phyloP scores from a whole-genome alignment of 2,888 invertebrate genomes.

The Protophormia terraenovae region DNA sequence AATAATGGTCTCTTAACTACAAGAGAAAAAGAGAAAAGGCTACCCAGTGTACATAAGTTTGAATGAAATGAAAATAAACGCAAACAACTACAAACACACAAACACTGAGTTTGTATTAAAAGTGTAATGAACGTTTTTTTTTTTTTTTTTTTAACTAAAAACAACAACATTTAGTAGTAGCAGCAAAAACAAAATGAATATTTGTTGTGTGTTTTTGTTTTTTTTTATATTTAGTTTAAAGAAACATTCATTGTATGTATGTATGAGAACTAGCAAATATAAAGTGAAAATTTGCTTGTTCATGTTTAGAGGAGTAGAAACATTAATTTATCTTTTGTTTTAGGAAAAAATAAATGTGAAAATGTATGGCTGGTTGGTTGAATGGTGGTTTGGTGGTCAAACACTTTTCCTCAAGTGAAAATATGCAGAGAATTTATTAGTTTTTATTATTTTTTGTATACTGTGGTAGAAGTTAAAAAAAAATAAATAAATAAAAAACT shows the following conservation, averaged over 20 bases:
- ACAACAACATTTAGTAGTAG: not conserved
- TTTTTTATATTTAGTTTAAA: not conserved
- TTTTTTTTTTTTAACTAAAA: not conserved
- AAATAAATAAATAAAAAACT: no score
- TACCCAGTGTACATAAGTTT: not conserved
- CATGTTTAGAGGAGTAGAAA: no score
- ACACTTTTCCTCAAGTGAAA: slow-evolving; percentile 27
- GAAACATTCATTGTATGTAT: not conserved
- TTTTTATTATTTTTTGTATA: not conserved
- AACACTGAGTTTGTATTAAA: not conserved
- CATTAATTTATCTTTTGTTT: not conserved
- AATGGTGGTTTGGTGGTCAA: slow-evolving; percentile 13
- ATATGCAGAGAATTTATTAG: slow-evolving; percentile 25
- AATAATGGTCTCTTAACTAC: not conserved
- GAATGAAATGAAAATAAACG: slow-evolving; percentile 19
- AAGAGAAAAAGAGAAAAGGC: slow-evolving; percentile 44
- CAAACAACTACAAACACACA: slow-evolving; percentile 6
- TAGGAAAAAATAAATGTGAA: not conserved
- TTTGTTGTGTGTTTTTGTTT: not conserved
- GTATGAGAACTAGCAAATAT: not conserved
- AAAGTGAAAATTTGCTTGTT: slow-evolving; percentile 17
- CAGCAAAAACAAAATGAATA: slow-evolving; percentile 48
- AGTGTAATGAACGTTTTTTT: slow-evolving; percentile 8
- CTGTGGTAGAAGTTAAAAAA: not conserved
- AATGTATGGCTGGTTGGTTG: not conserved